Percentiles rank a stretch among this genome's conserved stretches.
Evolutionary conservation across 30 jellyfish, hydroid and myxozoan species (phyloP).

Genomic region (Aurelia coerulea): DNA sequence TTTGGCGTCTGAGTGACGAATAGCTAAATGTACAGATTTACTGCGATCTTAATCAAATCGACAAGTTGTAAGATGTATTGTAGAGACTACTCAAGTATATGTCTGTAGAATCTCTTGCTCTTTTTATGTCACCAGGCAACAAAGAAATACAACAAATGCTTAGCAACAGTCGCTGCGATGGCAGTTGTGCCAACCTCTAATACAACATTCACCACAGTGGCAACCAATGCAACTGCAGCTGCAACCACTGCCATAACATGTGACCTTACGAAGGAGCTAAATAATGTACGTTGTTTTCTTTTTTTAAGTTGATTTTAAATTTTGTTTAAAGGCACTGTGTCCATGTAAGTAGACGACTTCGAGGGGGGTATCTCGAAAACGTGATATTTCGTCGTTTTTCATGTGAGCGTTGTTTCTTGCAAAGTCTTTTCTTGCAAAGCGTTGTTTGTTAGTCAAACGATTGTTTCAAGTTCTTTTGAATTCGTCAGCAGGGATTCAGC

Average conservation of each 20-base stretch:
- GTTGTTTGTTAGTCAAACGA: too few species aligned
- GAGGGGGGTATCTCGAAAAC: too few species aligned
- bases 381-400: too few species aligned
- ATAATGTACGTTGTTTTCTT: conserved; percentile 28
- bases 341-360: too few species aligned
- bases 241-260: not conserved
- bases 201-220: conserved; percentile 6
- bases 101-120: conserved; percentile 37
- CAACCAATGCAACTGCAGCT: conserved; percentile 27
- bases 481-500: too few species aligned
- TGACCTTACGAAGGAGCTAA: conserved; percentile 33
- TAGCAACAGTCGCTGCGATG: conserved; percentile 4
- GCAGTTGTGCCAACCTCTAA: conserved; percentile 10
- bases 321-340: too few species aligned
- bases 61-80: not conserved
- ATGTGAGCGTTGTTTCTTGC: too few species aligned
- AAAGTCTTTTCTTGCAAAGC: too few species aligned
- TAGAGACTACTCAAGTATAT: not conserved
- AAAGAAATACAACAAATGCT: conserved; percentile 73
- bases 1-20: too few species aligned
- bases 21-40: too few species aligned
- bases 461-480: too few species aligned
- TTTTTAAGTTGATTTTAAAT: too few species aligned
- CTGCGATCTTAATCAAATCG: not conserved
- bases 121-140: conserved; percentile 71